A percentile compares a stretch with the other conserved stretches of the same genome.
phyloP scores from a whole-genome alignment of 2,888 invertebrate genomes.

The Athalia rosae region DNA sequence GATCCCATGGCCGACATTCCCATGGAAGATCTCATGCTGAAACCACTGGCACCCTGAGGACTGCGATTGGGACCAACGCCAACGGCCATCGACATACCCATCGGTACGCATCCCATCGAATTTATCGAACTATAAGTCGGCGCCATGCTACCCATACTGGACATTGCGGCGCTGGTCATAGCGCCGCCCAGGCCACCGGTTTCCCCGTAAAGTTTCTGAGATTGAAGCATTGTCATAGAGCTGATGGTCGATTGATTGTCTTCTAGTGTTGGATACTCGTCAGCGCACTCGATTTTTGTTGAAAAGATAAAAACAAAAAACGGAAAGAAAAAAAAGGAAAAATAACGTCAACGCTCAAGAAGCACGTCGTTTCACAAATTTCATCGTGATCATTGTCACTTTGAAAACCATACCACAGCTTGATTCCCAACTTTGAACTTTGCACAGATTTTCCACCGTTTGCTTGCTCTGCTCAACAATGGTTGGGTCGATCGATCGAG shows the following conservation, averaged over 20 bases:
- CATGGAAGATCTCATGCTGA: constrained; percentile 69
- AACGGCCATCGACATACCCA: constrained; percentile 75
- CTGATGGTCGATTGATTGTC: constrained; percentile 32
- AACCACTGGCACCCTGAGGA: constrained; percentile 68
- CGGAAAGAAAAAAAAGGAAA: neutral
- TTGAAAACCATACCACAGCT: too few species aligned
- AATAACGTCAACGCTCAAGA: neutral
- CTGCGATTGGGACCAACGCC: constrained; percentile 68
- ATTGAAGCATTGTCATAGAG: constrained; percentile 72
- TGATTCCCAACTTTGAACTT: too few species aligned
- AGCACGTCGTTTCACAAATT: too few species aligned
- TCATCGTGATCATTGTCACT: too few species aligned
- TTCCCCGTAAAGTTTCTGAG: constrained; percentile 71
- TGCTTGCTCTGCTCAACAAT: too few species aligned
- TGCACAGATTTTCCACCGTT: too few species aligned
- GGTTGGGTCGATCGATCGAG: too few species aligned
- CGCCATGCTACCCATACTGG: constrained; percentile 77
- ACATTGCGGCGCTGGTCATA: constrained; percentile 69
- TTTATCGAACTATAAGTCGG: constrained; percentile 86
- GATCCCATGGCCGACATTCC: constrained; percentile 65
- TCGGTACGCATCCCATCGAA: constrained; percentile 85
- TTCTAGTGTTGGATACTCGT: neutral
- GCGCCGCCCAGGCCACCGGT: constrained; percentile 67
- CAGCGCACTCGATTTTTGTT: neutral
- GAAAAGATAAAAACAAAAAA: too few species aligned